A percentile compares a stretch with the other conserved stretches of the same genome.
Evolutionary conservation across 2,888 invertebrate species (phyloP).

Genomic region (Metopia argyrocephala): DNA sequence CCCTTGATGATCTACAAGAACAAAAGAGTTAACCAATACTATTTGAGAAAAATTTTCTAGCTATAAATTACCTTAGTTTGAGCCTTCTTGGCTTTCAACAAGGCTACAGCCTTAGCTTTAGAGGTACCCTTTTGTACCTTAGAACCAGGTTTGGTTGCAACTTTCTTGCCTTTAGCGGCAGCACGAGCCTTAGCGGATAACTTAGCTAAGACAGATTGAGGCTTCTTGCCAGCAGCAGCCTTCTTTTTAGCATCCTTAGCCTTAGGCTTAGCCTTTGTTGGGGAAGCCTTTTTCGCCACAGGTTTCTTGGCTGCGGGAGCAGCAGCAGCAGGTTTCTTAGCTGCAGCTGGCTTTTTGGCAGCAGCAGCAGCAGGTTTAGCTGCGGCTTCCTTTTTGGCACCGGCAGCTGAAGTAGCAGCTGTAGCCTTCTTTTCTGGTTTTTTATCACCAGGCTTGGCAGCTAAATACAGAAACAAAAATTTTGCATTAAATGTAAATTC

Average conservation of each 20-base stretch:
- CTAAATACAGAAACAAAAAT: conserved; percentile 62
- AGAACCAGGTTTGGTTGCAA: conserved; percentile 73
- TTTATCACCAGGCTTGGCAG: conserved; percentile 82
- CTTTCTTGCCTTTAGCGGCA: conserved; percentile 75
- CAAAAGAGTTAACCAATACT: conserved; percentile 13
- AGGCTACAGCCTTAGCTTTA: conserved; percentile 80
- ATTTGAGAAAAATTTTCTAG: no score
- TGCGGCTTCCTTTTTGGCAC: conserved; percentile 75
- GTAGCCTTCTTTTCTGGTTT: conserved; percentile 80
- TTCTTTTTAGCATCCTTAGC: conserved; percentile 77
- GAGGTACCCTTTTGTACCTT: conserved; percentile 80
- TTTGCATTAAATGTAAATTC: conserved; percentile 3
- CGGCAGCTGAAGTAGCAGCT: conserved; percentile 77
- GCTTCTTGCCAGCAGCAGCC: conserved; percentile 75
- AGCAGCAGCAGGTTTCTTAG: conserved; percentile 72
- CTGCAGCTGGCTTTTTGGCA: conserved; percentile 71
- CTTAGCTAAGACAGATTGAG: conserved; percentile 77
- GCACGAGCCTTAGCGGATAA: conserved; percentile 78
- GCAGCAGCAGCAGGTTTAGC: conserved; percentile 76
- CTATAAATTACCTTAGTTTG: conserved; percentile 86
- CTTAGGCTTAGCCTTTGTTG: conserved; percentile 73
- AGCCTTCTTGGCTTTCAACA: conserved; percentile 89
- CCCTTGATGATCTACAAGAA: conserved; percentile 90
- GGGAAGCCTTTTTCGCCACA: conserved; percentile 70
- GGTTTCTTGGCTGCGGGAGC: conserved; percentile 80